A percentile compares a stretch with the other conserved stretches of the same genome.
Evolutionary conservation across 2,888 invertebrate genomes (phyloP).

Genomic region (Macaria notata): DNA sequence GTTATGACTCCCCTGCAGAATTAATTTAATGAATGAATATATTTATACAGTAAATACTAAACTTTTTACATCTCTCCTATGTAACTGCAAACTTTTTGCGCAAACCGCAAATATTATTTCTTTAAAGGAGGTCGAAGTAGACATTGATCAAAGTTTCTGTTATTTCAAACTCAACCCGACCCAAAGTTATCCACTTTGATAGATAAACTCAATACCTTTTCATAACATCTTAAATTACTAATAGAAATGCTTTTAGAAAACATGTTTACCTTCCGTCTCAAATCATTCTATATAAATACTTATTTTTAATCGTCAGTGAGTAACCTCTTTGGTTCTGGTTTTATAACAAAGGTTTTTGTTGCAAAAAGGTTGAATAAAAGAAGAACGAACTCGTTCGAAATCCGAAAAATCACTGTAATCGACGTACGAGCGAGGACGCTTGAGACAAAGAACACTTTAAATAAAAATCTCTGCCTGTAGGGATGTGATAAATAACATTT

Average conservation of each 20-base stretch:
- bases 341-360: conserved; percentile 18
- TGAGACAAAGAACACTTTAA: conserved; percentile 17
- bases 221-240: conserved; percentile 30
- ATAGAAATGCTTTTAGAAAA: conserved; percentile 5
- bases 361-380: conserved; percentile 12
- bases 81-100: too few relatives aligned
- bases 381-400: conserved; percentile 15
- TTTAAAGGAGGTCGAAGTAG: too few relatives aligned
- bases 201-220: conserved; percentile 33
- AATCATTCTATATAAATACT: conserved; percentile 7
- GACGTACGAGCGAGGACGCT: conserved; percentile 6
- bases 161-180: conserved; percentile 27
- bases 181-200: conserved; percentile 32
- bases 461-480: conserved; percentile 12
- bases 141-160: conserved; percentile 1
- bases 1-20: too few relatives aligned
- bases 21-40: too few relatives aligned
- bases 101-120: too few relatives aligned
- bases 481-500: conserved; percentile 3
- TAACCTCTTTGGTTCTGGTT: conserved; percentile 21
- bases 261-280: conserved; percentile 21
- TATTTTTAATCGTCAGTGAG: background rate
- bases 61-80: too few relatives aligned
- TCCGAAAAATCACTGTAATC: conserved; percentile 22
- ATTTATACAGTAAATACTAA: too few relatives aligned